These are phyloP conservation scores for Tipula unca DNA, from an alignment of 2,888 invertebrate species.

Conservation along the genomic window DNA sequence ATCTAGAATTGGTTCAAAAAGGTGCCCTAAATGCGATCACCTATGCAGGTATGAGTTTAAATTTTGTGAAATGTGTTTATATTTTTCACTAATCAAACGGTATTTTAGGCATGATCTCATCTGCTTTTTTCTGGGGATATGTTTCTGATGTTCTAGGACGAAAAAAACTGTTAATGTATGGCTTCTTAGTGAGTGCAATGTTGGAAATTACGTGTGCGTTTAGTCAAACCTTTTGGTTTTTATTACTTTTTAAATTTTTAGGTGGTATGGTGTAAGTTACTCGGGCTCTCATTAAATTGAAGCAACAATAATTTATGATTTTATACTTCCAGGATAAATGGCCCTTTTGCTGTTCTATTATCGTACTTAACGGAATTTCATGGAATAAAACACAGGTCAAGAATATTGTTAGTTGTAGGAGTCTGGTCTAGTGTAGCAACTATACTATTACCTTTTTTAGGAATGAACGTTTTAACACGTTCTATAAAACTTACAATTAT, in stretches of 20 bases:
- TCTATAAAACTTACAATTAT: constrained; percentile 27
- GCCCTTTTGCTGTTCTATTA: constrained; percentile 64
- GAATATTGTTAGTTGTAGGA: constrained; percentile 56
- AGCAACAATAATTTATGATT: not conserved
- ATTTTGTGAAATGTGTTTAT: constrained; percentile 20
- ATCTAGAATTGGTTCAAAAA: constrained; percentile 57
- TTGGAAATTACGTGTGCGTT: constrained; percentile 55
- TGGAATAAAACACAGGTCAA: constrained; percentile 52
- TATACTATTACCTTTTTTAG: constrained; percentile 58
- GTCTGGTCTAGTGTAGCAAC: constrained; percentile 56
- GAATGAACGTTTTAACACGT: constrained; percentile 62
- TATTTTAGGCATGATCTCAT: constrained; percentile 61
- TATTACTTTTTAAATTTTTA: constrained; percentile 61
- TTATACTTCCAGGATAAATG: constrained; percentile 48
- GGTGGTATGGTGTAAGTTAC: constrained; percentile 66
- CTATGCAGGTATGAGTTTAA: constrained; percentile 51
- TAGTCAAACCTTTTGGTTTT: constrained; percentile 56
- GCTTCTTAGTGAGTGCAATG: constrained; percentile 53
- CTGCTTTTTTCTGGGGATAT: constrained; percentile 70
- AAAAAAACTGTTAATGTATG: constrained; percentile 55
- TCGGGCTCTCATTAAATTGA: too few species aligned
- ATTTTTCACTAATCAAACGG: not conserved
- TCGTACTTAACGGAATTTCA: constrained; percentile 69
- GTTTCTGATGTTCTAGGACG: constrained; percentile 66
- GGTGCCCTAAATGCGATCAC: constrained; percentile 62